A percentile compares a stretch with the other conserved stretches of the same genome.
These are phyloP conservation scores for Acleris cristana DNA, from an alignment of 2,888 invertebrate genomes.

Conservation along the genomic window DNA sequence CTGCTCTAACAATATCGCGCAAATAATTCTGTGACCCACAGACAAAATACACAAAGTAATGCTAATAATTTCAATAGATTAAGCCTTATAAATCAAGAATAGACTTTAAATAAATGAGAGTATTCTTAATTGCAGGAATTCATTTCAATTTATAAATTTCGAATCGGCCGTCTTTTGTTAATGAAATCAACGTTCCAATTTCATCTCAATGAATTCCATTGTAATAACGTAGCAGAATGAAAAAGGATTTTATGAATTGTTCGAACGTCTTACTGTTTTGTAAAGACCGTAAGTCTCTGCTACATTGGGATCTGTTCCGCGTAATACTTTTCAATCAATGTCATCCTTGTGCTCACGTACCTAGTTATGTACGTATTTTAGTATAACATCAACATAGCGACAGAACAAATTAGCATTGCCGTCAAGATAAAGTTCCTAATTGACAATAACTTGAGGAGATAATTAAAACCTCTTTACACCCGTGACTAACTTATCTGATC, in stretches of 20 bases:
- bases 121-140: conserved; percentile 18
- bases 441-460: conserved; percentile 24
- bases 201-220: conserved; percentile 8
- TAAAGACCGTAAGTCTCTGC: no score
- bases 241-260: not conserved
- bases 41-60: conserved; percentile 5
- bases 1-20: not conserved
- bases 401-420: conserved; percentile 27
- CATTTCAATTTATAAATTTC: conserved; percentile 30
- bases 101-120: conserved; percentile 14
- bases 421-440: conserved; percentile 22
- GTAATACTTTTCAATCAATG: no score
- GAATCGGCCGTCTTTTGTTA: conserved; percentile 18
- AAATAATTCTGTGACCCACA: conserved; percentile 8
- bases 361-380: no score
- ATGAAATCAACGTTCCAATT: conserved; percentile 24
- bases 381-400: not conserved
- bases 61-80: conserved; percentile 18
- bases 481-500: not conserved
- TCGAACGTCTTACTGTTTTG: conserved; percentile 6
- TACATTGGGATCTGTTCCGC: not conserved
- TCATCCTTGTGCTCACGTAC: no score
- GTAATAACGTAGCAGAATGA: conserved; percentile 3
- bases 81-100: conserved; percentile 14
- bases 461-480: conserved; percentile 10